A percentile compares a stretch with the other conserved stretches of the same genome.
Evolutionary conservation across 2,888 invertebrate genomes (phyloP).

Genomic region (Charanyca ferruginea): DNA sequence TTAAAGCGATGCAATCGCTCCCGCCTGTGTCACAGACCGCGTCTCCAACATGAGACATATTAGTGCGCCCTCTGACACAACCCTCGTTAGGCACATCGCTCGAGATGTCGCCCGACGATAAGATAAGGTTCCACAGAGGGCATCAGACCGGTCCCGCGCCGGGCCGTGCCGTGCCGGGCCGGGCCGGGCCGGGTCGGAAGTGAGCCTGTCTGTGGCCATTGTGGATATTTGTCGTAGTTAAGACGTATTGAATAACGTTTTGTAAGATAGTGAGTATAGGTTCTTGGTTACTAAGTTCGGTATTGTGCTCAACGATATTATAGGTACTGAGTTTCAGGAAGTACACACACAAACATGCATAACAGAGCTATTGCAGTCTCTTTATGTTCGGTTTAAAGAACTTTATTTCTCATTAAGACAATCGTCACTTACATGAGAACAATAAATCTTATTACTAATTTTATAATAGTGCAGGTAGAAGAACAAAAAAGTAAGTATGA

Average conservation of each 20-base stretch:
- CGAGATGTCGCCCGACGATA: slow-evolving; percentile 10
- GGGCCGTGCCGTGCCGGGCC: background rate
- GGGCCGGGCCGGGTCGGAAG: slow-evolving; percentile 1
- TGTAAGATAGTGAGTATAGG: background rate
- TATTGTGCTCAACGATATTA: too few species aligned
- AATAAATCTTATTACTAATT: too few species aligned
- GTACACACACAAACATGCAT: too few species aligned
- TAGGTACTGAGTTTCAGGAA: too few species aligned
- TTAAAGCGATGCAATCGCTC: background rate
- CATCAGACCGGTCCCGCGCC: slow-evolving; percentile 9
- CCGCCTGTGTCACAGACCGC: background rate
- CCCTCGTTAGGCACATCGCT: slow-evolving; percentile 5
- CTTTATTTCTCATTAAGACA: too few species aligned
- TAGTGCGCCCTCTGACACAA: slow-evolving; percentile 6
- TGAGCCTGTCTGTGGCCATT: slow-evolving; percentile 1
- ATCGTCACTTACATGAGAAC: too few species aligned
- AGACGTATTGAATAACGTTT: background rate
- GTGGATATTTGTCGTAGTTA: slow-evolving; percentile 4
- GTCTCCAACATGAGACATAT: slow-evolving; percentile 6
- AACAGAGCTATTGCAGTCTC: too few species aligned
- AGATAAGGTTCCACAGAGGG: slow-evolving; percentile 10
- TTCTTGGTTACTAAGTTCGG: background rate
- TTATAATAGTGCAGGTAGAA: too few species aligned
- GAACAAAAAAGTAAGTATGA: too few species aligned
- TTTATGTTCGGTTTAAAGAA: too few species aligned